Evolutionary conservation across 2,113 vertebrate genomes (phyloP).

Genomic region (Nothocercus julius): DNA sequence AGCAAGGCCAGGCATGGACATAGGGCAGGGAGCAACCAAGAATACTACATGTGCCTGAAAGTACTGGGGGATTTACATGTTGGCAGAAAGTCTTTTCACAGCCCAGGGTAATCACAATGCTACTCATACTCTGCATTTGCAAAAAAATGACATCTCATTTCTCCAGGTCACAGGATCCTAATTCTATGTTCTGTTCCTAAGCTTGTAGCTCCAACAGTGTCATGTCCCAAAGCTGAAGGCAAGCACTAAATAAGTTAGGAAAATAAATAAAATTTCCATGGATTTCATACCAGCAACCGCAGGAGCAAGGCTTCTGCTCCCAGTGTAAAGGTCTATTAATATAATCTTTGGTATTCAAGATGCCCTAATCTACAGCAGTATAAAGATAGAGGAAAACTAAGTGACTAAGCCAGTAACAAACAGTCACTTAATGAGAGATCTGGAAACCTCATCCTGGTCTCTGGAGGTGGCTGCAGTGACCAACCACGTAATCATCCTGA

Average conservation of each 20-base stretch:
- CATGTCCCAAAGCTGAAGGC: not conserved
- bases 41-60: not conserved
- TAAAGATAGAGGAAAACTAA: not conserved
- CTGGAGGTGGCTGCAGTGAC: not conserved
- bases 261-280: not conserved
- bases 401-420: not conserved
- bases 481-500: not conserved
- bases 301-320: not conserved
- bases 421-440: not conserved
- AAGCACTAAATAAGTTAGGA: not conserved
- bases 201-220: not conserved
- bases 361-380: not conserved
- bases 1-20: not conserved
- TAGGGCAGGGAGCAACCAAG: not conserved
- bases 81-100: not conserved
- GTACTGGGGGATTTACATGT: not conserved
- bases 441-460: not conserved
- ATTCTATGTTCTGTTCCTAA: not conserved
- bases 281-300: slow-evolving; percentile 15
- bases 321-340: not conserved
- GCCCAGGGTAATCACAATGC: not conserved
- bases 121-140: not conserved
- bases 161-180: not conserved
- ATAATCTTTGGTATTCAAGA: not conserved
- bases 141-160: not conserved